Evolutionary conservation across 1,140 invertebrate species (phyloP).

Genomic region (Neodiprion lecontei): DNA sequence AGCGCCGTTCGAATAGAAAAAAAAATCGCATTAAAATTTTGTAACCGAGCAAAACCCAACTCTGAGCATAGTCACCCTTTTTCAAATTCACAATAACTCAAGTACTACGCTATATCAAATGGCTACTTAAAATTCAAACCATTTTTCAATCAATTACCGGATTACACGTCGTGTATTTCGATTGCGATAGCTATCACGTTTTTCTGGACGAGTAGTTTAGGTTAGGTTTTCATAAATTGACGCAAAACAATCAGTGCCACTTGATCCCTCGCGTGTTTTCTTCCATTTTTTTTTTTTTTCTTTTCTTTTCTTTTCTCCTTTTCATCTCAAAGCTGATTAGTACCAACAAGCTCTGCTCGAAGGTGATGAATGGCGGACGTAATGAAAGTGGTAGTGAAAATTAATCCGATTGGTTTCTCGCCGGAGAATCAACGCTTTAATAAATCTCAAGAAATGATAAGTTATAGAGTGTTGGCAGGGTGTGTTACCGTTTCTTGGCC

Average conservation of each 20-base stretch:
- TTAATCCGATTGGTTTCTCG: conserved; percentile 37
- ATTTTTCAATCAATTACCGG: background rate
- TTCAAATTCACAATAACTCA: too few species aligned
- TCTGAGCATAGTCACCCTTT: too few species aligned
- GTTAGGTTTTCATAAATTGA: too few species aligned
- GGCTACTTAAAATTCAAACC: background rate
- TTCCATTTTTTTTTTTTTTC: background rate
- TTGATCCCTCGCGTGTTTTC: background rate
- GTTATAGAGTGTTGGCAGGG: conserved; percentile 17
- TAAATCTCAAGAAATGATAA: conserved; percentile 35
- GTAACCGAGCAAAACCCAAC: too few species aligned
- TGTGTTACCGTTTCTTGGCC: too few species aligned
- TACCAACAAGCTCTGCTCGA: too few species aligned
- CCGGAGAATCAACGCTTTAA: conserved; percentile 40
- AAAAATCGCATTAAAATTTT: too few species aligned
- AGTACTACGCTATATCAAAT: background rate
- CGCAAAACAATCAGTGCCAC: background rate
- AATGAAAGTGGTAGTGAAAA: conserved; percentile 33
- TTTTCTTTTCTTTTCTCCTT: background rate
- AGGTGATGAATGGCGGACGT: background rate
- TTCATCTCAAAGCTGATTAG: background rate
- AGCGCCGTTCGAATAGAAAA: too few species aligned
- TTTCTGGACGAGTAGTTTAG: too few species aligned
- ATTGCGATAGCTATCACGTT: too few species aligned
- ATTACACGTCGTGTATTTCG: background rate